These are phyloP conservation scores for Pseudopleuronectes americanus DNA, from an alignment of 2,797 vertebrate species.

Conservation along the genomic window DNA sequence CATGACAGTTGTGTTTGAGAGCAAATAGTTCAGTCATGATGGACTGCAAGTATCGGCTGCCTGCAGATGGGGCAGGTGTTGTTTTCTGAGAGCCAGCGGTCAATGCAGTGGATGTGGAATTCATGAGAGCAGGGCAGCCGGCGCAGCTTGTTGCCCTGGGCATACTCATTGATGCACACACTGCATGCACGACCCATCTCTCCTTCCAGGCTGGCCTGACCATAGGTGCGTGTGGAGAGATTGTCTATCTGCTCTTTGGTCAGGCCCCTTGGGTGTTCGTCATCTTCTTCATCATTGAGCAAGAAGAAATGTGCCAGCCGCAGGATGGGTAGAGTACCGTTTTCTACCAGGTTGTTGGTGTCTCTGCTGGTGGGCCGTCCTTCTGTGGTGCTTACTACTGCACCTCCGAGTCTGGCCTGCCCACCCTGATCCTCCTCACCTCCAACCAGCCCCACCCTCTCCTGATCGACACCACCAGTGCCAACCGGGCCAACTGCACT, in stretches of 20 bases:
- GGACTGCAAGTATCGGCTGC: slow-evolving; percentile 89
- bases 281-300: slow-evolving; percentile 90
- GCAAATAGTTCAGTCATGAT: slow-evolving; percentile 81
- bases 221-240: slow-evolving; percentile 93
- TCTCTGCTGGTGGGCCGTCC: slow-evolving; percentile 82
- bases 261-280: slow-evolving; percentile 90
- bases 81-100: slow-evolving; percentile 97
- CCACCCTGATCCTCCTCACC: slow-evolving; percentile 68
- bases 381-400: slow-evolving; percentile 61
- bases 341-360: slow-evolving; percentile 91
- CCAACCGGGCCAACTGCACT: slow-evolving; percentile 50
- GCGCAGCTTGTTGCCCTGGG: slow-evolving; percentile 94
- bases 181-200: slow-evolving; percentile 92
- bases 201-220: slow-evolving; percentile 86
- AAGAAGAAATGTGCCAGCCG: slow-evolving; percentile 94
- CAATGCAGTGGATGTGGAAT: slow-evolving; percentile 97
- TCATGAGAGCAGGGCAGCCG: slow-evolving; percentile 93
- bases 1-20: slow-evolving; percentile 42
- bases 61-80: slow-evolving; percentile 96
- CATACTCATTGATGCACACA: slow-evolving; percentile 96
- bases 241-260: slow-evolving; percentile 99
- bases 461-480: slow-evolving; percentile 55
- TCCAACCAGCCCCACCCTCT: slow-evolving; percentile 64
- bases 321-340: slow-evolving; percentile 91
- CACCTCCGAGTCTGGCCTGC: slow-evolving; percentile 71